Percentiles rank a stretch among this genome's conserved stretches.
phyloP scores from a whole-genome alignment of 2,888 invertebrate genomes.

The Sicus ferrugineus region DNA sequence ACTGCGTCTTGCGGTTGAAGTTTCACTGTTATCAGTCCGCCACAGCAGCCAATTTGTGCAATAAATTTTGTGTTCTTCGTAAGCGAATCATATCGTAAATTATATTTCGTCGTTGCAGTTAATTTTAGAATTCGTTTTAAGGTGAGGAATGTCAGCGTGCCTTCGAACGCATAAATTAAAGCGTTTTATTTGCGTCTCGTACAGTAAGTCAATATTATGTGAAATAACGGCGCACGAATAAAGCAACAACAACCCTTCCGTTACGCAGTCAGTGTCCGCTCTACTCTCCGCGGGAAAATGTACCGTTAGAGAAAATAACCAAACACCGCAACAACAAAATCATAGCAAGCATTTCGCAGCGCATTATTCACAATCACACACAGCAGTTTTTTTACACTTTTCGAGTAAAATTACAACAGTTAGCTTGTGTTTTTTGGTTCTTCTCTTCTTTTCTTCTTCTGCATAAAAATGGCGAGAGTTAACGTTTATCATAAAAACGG shows the following conservation, averaged over 20 bases:
- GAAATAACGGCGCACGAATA: slow-evolving; percentile 36
- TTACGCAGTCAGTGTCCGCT: neutral
- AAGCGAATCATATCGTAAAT: neutral
- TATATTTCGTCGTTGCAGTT: slow-evolving; percentile 43
- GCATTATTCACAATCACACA: slow-evolving; percentile 26
- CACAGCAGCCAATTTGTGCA: slow-evolving; percentile 26
- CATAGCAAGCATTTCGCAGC: slow-evolving; percentile 58
- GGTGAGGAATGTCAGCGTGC: slow-evolving; percentile 57
- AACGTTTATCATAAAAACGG: neutral
- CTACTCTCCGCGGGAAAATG: slow-evolving; percentile 13
- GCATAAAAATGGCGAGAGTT: neutral
- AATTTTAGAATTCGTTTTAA: slow-evolving; percentile 13
- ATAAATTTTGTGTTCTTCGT: slow-evolving; percentile 24
- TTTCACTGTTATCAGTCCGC: neutral
- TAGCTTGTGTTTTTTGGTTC: neutral
- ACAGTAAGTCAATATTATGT: slow-evolving; percentile 23
- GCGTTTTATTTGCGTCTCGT: slow-evolving; percentile 24
- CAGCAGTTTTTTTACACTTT: neutral
- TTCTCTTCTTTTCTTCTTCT: slow-evolving; percentile 14
- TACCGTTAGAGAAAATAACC: slow-evolving; percentile 27
- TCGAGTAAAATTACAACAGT: neutral
- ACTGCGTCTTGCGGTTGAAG: neutral
- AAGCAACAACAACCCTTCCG: slow-evolving; percentile 24
- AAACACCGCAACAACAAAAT: slow-evolving; percentile 42
- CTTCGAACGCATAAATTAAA: slow-evolving; percentile 47